A percentile compares a stretch with the other conserved stretches of the same genome.
These are phyloP conservation scores for Sycophila texana DNA, from an alignment of 2,888 invertebrate species.

Conservation along the genomic window DNA sequence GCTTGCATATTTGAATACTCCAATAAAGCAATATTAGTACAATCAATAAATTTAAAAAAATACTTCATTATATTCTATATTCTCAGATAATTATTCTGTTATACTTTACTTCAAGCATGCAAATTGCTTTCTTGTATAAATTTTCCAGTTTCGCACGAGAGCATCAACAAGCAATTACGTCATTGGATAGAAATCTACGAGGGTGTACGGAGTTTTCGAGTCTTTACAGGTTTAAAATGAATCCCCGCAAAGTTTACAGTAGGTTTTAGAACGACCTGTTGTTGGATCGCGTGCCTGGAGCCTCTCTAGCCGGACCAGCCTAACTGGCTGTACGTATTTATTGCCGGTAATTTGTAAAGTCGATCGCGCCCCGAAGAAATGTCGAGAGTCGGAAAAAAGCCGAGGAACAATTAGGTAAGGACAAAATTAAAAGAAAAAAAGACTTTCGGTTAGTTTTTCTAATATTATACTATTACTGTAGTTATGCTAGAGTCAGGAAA, in stretches of 20 bases:
- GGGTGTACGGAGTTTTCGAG: conserved; percentile 29
- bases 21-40: too few relatives aligned
- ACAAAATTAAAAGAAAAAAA: background rate
- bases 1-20: too few relatives aligned
- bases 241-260: conserved; percentile 40
- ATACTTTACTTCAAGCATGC: background rate
- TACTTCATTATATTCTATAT: too few relatives aligned
- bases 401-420: background rate
- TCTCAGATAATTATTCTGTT: background rate
- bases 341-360: conserved; percentile 48
- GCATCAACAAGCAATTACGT: conserved; percentile 41
- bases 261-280: conserved; percentile 48
- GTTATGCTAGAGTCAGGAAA: background rate
- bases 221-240: conserved; percentile 37
- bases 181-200: conserved; percentile 46
- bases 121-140: conserved; percentile 1
- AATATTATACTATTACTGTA: background rate
- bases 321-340: conserved; percentile 43
- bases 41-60: too few relatives aligned
- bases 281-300: conserved; percentile 46
- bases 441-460: background rate
- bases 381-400: conserved; percentile 17
- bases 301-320: conserved; percentile 4
- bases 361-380: conserved; percentile 27
- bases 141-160: conserved; percentile 27